Percentiles rank a stretch among this genome's conserved stretches.
Evolutionary conservation across 2,797 vertebrate species (phyloP).

Genomic region (Falco peregrinus): DNA sequence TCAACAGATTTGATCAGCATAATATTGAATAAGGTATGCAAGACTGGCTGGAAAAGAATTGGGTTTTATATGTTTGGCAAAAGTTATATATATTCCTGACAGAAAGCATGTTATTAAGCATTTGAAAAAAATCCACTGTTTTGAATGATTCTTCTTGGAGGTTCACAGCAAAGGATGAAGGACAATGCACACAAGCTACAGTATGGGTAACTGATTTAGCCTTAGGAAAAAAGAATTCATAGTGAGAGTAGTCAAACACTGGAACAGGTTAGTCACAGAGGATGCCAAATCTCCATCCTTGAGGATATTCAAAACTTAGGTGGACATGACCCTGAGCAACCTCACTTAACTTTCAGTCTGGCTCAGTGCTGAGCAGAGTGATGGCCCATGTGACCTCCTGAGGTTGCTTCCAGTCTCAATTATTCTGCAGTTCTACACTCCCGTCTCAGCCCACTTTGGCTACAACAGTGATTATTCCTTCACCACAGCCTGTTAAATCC

Average conservation of each 20-base stretch:
- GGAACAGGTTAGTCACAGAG: not conserved
- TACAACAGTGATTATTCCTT: not conserved
- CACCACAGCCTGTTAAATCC: not conserved
- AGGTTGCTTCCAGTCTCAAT: not conserved
- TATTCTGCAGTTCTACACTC: not conserved
- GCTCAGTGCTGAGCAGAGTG: not conserved
- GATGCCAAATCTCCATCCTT: not conserved
- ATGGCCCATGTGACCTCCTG: fast-evolving
- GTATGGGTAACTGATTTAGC: not conserved
- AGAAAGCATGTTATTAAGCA: not conserved
- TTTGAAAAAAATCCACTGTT: not conserved
- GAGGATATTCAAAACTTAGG: not conserved
- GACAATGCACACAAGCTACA: not conserved
- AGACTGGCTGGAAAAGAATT: not conserved
- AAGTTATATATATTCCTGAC: not conserved
- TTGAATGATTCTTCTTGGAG: not conserved
- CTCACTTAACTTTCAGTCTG: not conserved
- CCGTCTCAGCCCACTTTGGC: not conserved
- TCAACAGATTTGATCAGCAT: not conserved
- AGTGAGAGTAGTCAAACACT: not conserved
- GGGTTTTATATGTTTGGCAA: not conserved
- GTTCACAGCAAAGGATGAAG: not conserved
- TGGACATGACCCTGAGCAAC: not conserved
- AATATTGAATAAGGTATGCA: not conserved
- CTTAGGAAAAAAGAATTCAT: not conserved